Base-by-base conservation (phyloP, 2,113 vertebrate genomes). In the Tor tambroides region DNA sequence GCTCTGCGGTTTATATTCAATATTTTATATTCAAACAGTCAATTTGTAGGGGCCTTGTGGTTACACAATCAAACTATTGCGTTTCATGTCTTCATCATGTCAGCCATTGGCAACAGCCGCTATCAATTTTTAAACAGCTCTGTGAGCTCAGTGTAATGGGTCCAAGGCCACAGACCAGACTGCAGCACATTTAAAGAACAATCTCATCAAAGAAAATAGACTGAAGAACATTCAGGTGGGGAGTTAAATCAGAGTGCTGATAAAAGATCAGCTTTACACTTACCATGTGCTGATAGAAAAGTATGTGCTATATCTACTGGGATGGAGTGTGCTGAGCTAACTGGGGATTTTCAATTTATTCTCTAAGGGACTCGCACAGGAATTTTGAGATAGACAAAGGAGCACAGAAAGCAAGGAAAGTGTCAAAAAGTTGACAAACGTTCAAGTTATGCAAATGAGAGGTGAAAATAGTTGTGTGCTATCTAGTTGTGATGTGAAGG, bases 61-160 rank as follows among this genome's bases (percentile, higher is more conserved):
- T 61, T 26, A 61, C 32, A 61, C 54, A 61, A 59, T 81, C 26
- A 81, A 82, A 46, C 80, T 12, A 30, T 23, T 46, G n/a, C 2
- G 0, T 12, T 82, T 82, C 26, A 82, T 46, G 41, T 67, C 80
- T 67, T 46, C n/a, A 67, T 82, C 80, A 49, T 30, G 38, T 82
- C 61, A 67, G 26, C 15, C 61, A 80, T 30, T 67, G 61, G 56
- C 41, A 67, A n/a, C 21, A 67, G 38, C 15, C 23, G 46, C 26
- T 46, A 82, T 82, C 9, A 82, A 82, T 82, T 67, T 71, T 83
- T 71, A 72, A 69, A 83, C 41, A 71, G 65, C 28, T 72, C 65
- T 69, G 17, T 54, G 30, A 71, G 43, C 28, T 83, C 43, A 35
- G 4, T 54, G 41, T 32, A 81, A 28, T 81, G 17, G 28, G 61